Evolutionary conservation across 2,888 invertebrate species (phyloP).

Genomic region (Bombyx huttoni): DNA sequence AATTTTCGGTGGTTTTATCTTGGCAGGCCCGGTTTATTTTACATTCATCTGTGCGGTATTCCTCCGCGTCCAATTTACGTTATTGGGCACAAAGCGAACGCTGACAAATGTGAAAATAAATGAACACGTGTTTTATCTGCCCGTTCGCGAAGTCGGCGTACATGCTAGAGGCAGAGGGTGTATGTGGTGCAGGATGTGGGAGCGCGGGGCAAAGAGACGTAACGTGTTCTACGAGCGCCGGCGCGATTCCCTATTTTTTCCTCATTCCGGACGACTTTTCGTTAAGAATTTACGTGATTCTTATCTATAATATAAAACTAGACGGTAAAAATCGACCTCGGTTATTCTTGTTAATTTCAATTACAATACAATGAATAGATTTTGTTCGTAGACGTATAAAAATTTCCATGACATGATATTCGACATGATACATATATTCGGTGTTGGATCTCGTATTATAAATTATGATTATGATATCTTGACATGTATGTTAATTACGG

Average conservation of each 20-base stretch:
- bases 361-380: background rate
- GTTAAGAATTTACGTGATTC: slow-evolving; percentile 2
- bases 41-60: slow-evolving; percentile 71
- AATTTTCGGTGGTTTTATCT: slow-evolving; percentile 69
- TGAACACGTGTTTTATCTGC: slow-evolving; percentile 70
- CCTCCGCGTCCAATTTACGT: slow-evolving; percentile 71
- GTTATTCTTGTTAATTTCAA: background rate
- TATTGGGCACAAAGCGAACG: slow-evolving; percentile 72
- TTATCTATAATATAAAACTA: slow-evolving; percentile 1
- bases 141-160: slow-evolving; percentile 56
- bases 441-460: no score
- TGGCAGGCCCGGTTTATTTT: slow-evolving; percentile 69
- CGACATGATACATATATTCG: no score
- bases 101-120: slow-evolving; percentile 72
- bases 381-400: background rate
- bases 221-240: slow-evolving; percentile 10
- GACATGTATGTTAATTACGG: no score
- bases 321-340: background rate
- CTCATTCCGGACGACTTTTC: background rate
- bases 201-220: slow-evolving; percentile 13
- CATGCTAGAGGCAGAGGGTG: slow-evolving; percentile 25
- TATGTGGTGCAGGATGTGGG: slow-evolving; percentile 9
- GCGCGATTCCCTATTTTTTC: background rate
- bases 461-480: no score
- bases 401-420: no score